Evolutionary conservation across 2,113 vertebrate genomes (phyloP).

Genomic region (Nymphicus hollandicus): DNA sequence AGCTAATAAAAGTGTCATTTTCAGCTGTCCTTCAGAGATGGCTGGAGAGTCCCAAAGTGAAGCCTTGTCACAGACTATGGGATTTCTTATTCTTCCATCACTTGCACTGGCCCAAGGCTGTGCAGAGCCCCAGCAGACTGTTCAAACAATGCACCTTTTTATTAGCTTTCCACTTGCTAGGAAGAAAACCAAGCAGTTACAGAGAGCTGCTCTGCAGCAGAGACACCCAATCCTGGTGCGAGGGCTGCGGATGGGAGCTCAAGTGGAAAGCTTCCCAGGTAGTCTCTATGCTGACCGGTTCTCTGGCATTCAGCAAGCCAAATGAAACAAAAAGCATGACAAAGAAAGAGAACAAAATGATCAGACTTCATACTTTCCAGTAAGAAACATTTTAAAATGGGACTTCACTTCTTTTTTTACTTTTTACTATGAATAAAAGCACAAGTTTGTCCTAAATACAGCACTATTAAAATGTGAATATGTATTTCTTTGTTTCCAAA

Average conservation of each 20-base stretch:
- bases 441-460: slow-evolving; percentile 68
- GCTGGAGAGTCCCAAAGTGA: background rate
- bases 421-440: slow-evolving; percentile 71
- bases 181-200: background rate
- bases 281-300: slow-evolving; percentile 18
- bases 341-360: background rate
- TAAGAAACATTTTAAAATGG: slow-evolving; percentile 52
- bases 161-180: slow-evolving; percentile 8
- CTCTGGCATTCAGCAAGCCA: slow-evolving; percentile 32
- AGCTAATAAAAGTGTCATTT: background rate
- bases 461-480: slow-evolving; percentile 72
- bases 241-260: background rate
- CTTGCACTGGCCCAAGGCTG: slow-evolving; percentile 22
- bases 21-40: slow-evolving; percentile 8
- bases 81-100: background rate
- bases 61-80: background rate
- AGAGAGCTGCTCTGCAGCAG: slow-evolving; percentile 39
- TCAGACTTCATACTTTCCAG: slow-evolving; percentile 30
- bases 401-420: slow-evolving; percentile 44
- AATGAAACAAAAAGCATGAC: background rate
- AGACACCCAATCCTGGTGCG: background rate
- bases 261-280: slow-evolving; percentile 1
- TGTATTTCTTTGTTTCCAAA: background rate
- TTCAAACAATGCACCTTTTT: slow-evolving; percentile 9
- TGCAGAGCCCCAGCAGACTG: background rate